Base-by-base conservation (phyloP, 2,797 vertebrate genomes). In the Rhinoraja longicauda region DNA sequence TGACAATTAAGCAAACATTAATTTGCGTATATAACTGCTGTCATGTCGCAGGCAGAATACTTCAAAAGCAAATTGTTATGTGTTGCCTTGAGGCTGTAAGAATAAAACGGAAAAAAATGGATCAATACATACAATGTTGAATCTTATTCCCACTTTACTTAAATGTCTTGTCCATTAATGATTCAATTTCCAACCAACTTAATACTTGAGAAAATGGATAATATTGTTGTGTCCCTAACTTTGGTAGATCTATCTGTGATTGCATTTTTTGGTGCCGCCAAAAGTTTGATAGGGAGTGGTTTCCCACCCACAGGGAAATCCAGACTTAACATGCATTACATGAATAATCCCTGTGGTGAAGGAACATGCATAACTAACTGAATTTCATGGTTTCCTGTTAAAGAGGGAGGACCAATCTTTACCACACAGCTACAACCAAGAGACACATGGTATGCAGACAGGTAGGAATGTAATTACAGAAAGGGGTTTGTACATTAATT, bases 1-100 rank as follows among this genome's bases (percentile, higher is more conserved):
- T 10, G 17, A 88, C n/a, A 88, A 67, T 62, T 36, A 17, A 77
- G 32, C 76, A 17, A 4, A 36, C 32, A 36, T 36, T 77, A 67
- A 67, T 67, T 84, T 67, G n/a, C 86, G 26, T 59, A n/a, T 64
- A 64, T 88, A 6, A 88, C 84, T 88, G 84, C 17, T 88, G 84
- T 67, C 84, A 67, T 62, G 29, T 67, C 9, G 32, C 17, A 36
- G 32, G 59, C 84, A 88, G 59, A 9, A 88, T 32, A 36, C 62
- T 67, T 32, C 84, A 59, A 53, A n/a, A 36, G 36, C 32, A 88
- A 59, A 32, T 32, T 88, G 19, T 10, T 32, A 64, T 67, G 59
- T 88, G 59, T 67, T 67, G 62, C 59, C 59, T 36, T 88, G n/a
- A 88, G 84, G 62, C n/a, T 67, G 29, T 88, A 67, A 67, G 59